phyloP scores from a whole-genome alignment of 1,140 invertebrate genomes.

The Drosophila aff. region DNA sequence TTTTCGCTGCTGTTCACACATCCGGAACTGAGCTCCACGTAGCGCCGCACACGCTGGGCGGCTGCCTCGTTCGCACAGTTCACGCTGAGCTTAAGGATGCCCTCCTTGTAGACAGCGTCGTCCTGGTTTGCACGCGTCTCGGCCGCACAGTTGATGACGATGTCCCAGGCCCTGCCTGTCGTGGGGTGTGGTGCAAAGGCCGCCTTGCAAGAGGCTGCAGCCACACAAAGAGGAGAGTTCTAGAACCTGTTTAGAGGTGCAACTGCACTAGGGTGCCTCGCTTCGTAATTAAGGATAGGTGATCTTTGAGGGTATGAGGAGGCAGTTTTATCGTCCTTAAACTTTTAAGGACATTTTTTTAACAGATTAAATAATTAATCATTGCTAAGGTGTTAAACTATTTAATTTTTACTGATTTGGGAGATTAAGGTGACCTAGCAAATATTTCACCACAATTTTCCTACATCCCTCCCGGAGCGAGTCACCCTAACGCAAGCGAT shows the following conservation, averaged over 20 bases:
- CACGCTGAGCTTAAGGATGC: constrained; percentile 92
- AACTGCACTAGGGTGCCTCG: constrained; percentile 28
- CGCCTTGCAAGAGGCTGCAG: constrained; percentile 90
- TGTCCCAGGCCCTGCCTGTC: constrained; percentile 88
- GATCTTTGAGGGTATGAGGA: no score
- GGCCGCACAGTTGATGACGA: constrained; percentile 95
- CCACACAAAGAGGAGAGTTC: constrained; percentile 41
- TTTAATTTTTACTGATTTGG: no score
- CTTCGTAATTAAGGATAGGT: not conserved
- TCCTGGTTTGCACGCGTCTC: constrained; percentile 95
- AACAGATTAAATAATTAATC: no score
- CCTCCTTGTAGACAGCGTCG: constrained; percentile 95
- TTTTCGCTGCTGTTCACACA: constrained; percentile 93
- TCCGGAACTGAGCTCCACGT: constrained; percentile 94
- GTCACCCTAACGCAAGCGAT: constrained; percentile 21
- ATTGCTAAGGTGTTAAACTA: no score
- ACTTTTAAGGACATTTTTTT: no score
- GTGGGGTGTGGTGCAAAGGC: constrained; percentile 88
- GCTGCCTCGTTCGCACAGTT: constrained; percentile 93
- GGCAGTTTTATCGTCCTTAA: no score
- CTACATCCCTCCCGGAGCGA: not conserved
- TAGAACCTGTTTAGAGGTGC: constrained; percentile 59
- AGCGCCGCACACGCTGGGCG: constrained; percentile 88
- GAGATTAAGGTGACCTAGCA: not conserved
- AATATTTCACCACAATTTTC: constrained; percentile 8